Evolutionary conservation across 2,113 vertebrate genomes (phyloP).

Genomic region (Dasyprocta punctata): DNA sequence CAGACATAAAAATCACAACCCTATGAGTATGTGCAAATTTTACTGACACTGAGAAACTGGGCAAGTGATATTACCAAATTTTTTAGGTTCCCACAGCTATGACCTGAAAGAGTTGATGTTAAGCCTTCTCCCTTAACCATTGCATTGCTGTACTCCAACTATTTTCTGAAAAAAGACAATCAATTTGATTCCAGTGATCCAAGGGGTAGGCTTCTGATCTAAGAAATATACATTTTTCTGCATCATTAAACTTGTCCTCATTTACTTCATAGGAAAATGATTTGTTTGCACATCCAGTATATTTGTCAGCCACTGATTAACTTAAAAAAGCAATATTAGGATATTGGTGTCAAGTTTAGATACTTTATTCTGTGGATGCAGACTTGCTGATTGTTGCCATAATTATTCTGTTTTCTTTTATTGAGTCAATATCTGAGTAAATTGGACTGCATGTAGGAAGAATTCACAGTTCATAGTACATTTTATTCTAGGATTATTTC

Average conservation of each 20-base stretch:
- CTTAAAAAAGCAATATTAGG: not conserved
- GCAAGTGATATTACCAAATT: not conserved
- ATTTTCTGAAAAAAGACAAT: not conserved
- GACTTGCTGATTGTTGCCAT: not conserved
- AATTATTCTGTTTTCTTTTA: not conserved
- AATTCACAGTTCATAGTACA: not conserved
- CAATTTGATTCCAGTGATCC: not conserved
- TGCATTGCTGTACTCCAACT: not conserved
- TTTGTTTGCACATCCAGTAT: not conserved
- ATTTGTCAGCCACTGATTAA: not conserved
- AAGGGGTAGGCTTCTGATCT: not conserved
- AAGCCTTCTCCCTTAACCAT: not conserved
- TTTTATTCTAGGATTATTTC: constrained; percentile 21
- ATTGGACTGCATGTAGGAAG: not conserved
- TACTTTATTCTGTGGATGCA: constrained; percentile 2
- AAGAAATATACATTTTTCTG: not conserved
- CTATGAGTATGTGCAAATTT: not conserved
- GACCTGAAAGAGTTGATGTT: not conserved
- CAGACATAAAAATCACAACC: not conserved
- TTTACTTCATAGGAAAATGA: not conserved
- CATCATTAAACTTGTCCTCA: not conserved
- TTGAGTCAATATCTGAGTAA: constrained; percentile 14
- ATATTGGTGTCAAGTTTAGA: not conserved
- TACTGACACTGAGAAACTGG: not conserved
- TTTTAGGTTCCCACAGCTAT: not conserved